Evolutionary conservation across 2,113 vertebrate species (phyloP).

Genomic region (Festucalex cinctus): DNA sequence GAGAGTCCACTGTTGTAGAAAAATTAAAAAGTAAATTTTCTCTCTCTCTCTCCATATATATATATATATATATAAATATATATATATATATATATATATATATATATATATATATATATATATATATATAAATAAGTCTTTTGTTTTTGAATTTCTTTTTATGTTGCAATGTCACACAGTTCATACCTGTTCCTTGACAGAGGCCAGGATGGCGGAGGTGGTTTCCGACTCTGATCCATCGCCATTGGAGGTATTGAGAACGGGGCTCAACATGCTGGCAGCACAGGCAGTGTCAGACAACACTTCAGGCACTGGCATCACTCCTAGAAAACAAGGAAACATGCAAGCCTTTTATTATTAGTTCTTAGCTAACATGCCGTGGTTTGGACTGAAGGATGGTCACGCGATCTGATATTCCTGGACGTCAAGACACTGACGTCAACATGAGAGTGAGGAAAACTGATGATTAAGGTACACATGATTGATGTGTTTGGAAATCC

Average conservation of each 20-base stretch:
- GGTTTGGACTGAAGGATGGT: slow-evolving; percentile 16
- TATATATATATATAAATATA: too few species aligned
- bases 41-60: too few species aligned
- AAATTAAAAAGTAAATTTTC: too few species aligned
- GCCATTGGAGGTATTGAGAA: slow-evolving; percentile 90
- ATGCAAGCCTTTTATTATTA: slow-evolving; percentile 29
- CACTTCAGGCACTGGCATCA: slow-evolving; percentile 97
- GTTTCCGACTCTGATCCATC: slow-evolving; percentile 96
- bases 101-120: too few species aligned
- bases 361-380: slow-evolving; percentile 14
- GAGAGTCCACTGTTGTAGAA: too few species aligned
- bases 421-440: neutral
- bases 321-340: slow-evolving; percentile 72
- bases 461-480: neutral
- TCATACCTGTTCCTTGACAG: slow-evolving; percentile 96
- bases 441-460: neutral
- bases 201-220: slow-evolving; percentile 95
- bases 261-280: slow-evolving; percentile 88
- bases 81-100: too few species aligned
- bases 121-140: too few species aligned
- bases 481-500: neutral
- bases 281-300: slow-evolving; percentile 84
- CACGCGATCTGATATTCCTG: slow-evolving; percentile 8
- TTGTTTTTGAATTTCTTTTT: too few species aligned
- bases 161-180: neutral